Conservation (phyloP, 2,113 vertebrate genomes). For the Pelmatolapia mariae region DNA sequence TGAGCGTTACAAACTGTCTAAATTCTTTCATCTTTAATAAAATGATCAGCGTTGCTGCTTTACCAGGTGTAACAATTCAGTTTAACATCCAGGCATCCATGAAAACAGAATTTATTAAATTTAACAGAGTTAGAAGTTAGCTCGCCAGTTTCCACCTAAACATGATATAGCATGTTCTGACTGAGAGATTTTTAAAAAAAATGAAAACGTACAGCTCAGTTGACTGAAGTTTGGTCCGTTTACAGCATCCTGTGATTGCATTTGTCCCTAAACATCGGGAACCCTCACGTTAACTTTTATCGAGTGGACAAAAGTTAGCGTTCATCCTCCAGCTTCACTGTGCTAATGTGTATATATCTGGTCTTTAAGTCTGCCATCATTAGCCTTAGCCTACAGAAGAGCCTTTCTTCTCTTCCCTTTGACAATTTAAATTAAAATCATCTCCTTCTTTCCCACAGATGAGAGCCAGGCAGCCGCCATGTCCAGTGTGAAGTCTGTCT, state of each 20-base stretch:
- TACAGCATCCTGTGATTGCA: background rate
- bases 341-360: background rate
- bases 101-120: background rate
- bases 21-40: background rate
- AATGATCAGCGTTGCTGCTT: background rate
- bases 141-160: background rate
- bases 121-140: background rate
- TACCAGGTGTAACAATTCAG: background rate
- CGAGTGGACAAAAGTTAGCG: background rate
- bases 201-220: background rate
- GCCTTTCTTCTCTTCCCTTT: background rate
- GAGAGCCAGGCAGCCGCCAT: conserved; percentile 71
- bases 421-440: background rate
- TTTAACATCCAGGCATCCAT: background rate
- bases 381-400: background rate
- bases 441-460: conserved; percentile 58
- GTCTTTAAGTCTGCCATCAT: background rate
- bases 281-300: background rate
- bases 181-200: background rate
- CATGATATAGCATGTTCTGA: background rate
- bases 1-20: background rate
- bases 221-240: background rate
- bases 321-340: background rate
- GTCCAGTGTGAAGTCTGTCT: conserved; percentile 83
- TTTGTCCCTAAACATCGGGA: background rate